Conservation (phyloP, 2,797 vertebrate species). For the Kryptolebias ocellatus region DNA sequence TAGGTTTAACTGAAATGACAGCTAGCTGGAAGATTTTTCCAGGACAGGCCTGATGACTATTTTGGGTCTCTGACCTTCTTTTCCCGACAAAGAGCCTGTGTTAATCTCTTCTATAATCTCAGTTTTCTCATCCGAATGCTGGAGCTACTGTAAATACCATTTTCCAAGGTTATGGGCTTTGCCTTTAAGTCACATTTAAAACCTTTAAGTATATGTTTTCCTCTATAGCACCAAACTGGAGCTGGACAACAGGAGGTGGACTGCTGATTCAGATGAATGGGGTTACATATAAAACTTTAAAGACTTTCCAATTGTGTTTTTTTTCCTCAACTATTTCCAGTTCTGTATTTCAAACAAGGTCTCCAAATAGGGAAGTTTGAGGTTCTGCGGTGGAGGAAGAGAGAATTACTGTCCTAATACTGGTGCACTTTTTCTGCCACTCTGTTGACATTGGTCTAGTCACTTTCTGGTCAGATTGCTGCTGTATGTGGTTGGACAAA, state of each 20-base stretch:
- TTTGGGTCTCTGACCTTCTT: slow-evolving; percentile 71
- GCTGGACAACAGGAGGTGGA: slow-evolving; percentile 58
- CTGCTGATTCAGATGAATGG: slow-evolving; percentile 40
- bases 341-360: slow-evolving; percentile 76
- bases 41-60: slow-evolving; percentile 70
- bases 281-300: slow-evolving; percentile 50
- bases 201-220: slow-evolving; percentile 56
- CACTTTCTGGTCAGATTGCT: slow-evolving; percentile 70
- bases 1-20: slow-evolving; percentile 70
- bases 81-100: slow-evolving; percentile 67
- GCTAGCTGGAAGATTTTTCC: slow-evolving; percentile 69
- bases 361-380: slow-evolving; percentile 73
- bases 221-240: slow-evolving; percentile 26
- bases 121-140: slow-evolving; percentile 44
- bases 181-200: slow-evolving; percentile 40
- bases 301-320: slow-evolving; percentile 63
- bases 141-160: slow-evolving; percentile 63
- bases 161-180: slow-evolving; percentile 60
- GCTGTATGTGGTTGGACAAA: slow-evolving; percentile 69
- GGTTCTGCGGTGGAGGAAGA: slow-evolving; percentile 69
- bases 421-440: slow-evolving; percentile 50
- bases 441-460: slow-evolving; percentile 68
- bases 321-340: slow-evolving; percentile 71
- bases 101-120: slow-evolving; percentile 71
- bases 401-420: slow-evolving; percentile 72